phyloP scores from a whole-genome alignment of 2,113 vertebrate species.

The Cromileptes altivelis region DNA sequence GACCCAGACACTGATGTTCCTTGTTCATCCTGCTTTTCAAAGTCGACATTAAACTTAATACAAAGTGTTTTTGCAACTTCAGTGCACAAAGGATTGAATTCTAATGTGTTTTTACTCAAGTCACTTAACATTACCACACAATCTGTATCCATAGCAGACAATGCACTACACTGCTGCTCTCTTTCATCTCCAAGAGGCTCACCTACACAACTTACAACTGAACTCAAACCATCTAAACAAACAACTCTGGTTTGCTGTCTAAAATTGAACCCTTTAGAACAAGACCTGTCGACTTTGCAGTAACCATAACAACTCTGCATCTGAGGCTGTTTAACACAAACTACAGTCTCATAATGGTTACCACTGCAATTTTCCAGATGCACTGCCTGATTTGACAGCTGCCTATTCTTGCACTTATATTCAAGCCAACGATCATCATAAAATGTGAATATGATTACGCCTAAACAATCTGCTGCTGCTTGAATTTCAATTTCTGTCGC shows the following conservation, averaged over 20 bases:
- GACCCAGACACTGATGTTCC: neutral
- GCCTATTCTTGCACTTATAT: neutral
- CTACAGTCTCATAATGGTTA: neutral
- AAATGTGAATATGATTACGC: conserved; percentile 1
- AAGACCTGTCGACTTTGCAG: neutral
- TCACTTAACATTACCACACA: too few relatives aligned
- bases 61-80: neutral
- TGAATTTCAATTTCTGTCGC: neutral
- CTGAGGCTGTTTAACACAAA: neutral
- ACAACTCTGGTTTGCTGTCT: neutral
- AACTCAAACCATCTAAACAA: neutral
- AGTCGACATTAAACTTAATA: neutral
- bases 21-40: neutral
- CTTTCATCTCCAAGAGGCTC: neutral
- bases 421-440: neutral
- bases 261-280: neutral
- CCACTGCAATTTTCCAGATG: conserved; percentile 2
- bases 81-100: neutral
- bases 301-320: neutral
- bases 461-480: neutral
- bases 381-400: neutral
- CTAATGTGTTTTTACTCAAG: neutral
- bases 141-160: neutral
- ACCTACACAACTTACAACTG: too few relatives aligned
- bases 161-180: neutral